Evolutionary conservation across 2,113 vertebrate species (phyloP), one percentile per base, ranked within the genome.

Genomic region (Pomatorhinus ruficollis): DNA sequence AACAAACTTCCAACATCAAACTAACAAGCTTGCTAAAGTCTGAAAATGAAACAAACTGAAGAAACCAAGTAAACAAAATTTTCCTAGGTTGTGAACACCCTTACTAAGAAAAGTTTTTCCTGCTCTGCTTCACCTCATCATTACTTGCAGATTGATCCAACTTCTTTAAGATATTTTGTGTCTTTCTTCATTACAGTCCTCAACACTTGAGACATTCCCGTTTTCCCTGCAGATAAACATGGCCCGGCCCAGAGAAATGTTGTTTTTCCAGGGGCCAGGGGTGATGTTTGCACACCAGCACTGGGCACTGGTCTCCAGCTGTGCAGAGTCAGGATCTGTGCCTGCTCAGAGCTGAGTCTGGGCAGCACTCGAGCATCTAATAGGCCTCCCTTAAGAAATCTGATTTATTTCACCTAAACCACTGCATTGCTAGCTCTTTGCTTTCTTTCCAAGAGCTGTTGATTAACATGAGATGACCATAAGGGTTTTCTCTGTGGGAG

Each of bases 331-430:
- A 68, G 59, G 61, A 72, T 49, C 63, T 27, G 24, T 45, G 56
- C 54, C 54, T 42, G 28, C 65, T 86, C 44, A 35, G 16, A 84
- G 53, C 15, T 0, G 0, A 82, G 30, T 10, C 31, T 65, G 66
- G 30, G 37, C 22, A 87, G 42, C 40, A 65, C 57, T 59, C 0
- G 0, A 72, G 35, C 0, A 0, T 42, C 40, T 70, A 83, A 83
- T 7, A 81, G 22, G 5, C 14, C 11, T 24, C 35, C n/a, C 68
- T 82, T 30, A 60, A 68, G 47, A 71, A 92, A 63, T 20, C 21
- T 39, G 72, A 61, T 76, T 89, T 84, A 71, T 56, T 96, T 92
- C 54, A 81, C 56, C 54, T 68, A 91, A 84, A 68, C 47, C 39
- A 68, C 64, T 49, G 45, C 40, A 45, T 6, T 71, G 30, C 37